Percentiles rank a stretch among this genome's conserved stretches.
These are phyloP conservation scores for Nycticorax nycticorax DNA, from an alignment of 2,113 vertebrate species.

Conservation along the genomic window DNA sequence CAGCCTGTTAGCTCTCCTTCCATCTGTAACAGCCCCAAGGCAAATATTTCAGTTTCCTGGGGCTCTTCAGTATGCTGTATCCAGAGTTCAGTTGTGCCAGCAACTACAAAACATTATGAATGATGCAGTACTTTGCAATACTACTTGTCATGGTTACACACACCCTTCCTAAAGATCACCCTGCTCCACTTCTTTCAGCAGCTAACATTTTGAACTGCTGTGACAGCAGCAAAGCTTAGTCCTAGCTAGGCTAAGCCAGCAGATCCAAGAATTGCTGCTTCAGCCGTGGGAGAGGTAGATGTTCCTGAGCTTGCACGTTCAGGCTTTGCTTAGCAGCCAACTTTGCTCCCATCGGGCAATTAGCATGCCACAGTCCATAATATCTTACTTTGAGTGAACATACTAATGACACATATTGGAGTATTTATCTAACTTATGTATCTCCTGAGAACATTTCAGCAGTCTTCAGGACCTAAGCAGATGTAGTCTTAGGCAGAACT, in stretches of 20 bases:
- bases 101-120: neutral
- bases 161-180: neutral
- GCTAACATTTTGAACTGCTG: neutral
- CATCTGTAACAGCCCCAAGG: conserved; percentile 33
- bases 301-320: neutral
- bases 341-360: neutral
- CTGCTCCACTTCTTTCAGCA: neutral
- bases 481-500: neutral
- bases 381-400: neutral
- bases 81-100: conserved; percentile 3
- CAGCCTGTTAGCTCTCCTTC: conserved; percentile 21
- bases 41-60: conserved; percentile 23
- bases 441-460: neutral
- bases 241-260: neutral
- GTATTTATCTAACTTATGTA: neutral
- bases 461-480: neutral
- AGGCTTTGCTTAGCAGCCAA: neutral
- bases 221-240: neutral
- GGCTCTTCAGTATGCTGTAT: neutral
- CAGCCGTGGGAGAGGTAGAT: neutral
- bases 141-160: neutral
- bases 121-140: neutral
- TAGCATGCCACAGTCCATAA: neutral
- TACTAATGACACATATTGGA: neutral
- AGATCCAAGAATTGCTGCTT: neutral